These are phyloP conservation scores for Arctopsyche grandis DNA, from an alignment of 1,140 invertebrate species.

Conservation along the genomic window DNA sequence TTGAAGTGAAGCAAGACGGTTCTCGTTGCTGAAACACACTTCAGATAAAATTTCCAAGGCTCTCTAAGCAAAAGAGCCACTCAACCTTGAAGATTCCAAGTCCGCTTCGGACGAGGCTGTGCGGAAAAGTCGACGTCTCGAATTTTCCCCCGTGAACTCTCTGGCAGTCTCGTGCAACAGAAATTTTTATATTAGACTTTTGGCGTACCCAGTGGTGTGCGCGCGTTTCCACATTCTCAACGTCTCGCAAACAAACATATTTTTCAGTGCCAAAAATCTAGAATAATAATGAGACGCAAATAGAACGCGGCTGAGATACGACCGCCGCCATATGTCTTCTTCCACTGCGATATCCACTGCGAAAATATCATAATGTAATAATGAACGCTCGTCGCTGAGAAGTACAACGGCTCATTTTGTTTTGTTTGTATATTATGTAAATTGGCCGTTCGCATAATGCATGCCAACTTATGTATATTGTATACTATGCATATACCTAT, in stretches of 20 bases:
- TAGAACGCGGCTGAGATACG: constrained; percentile 38
- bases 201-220: background rate
- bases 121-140: too few relatives aligned
- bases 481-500: background rate
- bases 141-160: too few relatives aligned
- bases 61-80: too few relatives aligned
- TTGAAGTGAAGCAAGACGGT: too few relatives aligned
- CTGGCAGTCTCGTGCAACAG: too few relatives aligned
- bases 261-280: constrained; percentile 49
- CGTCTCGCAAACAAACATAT: constrained; percentile 47
- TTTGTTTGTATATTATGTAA: constrained; percentile 42
- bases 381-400: background rate
- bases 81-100: too few relatives aligned
- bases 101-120: too few relatives aligned
- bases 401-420: background rate
- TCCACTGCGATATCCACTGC: background rate
- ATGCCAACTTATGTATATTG: background rate
- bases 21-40: too few relatives aligned
- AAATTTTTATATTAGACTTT: constrained; percentile 18
- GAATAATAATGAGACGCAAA: constrained; percentile 49
- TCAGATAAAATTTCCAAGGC: too few relatives aligned
- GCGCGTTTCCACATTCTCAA: constrained; percentile 38
- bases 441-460: constrained; percentile 10
- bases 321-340: constrained; percentile 15
- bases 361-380: constrained; percentile 5